phyloP scores from a whole-genome alignment of 1,140 invertebrate genomes.

The Argopecten irradians region DNA sequence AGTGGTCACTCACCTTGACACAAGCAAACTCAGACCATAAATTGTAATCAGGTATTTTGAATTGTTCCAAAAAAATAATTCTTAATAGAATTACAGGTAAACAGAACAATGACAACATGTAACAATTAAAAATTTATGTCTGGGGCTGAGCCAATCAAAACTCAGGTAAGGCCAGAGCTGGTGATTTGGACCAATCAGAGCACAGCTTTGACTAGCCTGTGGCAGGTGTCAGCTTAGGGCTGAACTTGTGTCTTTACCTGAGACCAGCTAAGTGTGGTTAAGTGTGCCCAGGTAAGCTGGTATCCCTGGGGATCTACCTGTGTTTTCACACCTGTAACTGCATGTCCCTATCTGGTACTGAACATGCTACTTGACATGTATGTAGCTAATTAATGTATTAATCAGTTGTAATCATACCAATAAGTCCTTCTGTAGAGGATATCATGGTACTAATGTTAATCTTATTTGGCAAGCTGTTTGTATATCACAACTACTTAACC shows the following conservation, averaged over 20 bases:
- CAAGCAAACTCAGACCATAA: neutral
- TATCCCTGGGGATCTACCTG: neutral
- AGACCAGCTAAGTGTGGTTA: neutral
- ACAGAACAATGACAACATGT: neutral
- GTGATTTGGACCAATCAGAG: neutral
- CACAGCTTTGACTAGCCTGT: constrained; percentile 8
- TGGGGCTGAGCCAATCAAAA: neutral
- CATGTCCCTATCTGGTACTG: neutral
- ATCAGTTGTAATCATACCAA: neutral
- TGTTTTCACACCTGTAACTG: neutral
- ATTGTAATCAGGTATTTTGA: neutral
- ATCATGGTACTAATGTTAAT: neutral
- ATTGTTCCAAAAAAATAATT: neutral
- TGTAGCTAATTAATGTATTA: neutral
- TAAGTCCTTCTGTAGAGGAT: neutral
- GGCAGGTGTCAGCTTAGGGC: neutral
- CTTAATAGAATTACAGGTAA: neutral
- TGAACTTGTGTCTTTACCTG: neutral
- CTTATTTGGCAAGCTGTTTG: neutral
- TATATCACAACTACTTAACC: neutral
- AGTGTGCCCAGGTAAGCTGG: neutral
- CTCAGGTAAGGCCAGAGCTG: neutral
- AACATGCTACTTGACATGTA: neutral
- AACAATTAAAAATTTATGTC: neutral
- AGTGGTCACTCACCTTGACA: constrained; percentile 15